phyloP scores from a whole-genome alignment of 2,113 vertebrate species.

The Scalopus aquaticus region DNA sequence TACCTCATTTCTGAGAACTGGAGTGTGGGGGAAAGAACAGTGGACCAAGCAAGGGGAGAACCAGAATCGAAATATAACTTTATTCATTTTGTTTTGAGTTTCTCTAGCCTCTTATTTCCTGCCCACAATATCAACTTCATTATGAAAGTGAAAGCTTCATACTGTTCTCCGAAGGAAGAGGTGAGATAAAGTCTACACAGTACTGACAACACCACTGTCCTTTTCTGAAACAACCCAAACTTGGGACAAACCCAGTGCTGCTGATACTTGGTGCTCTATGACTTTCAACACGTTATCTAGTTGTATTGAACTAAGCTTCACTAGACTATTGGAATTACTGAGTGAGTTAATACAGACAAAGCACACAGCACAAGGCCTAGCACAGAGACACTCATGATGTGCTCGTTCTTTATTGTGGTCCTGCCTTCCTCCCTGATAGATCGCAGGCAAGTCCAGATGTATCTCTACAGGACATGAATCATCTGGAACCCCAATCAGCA shows the following conservation, averaged over 20 bases:
- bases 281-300: not conserved
- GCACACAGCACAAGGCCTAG: not conserved
- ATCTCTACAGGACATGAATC: not conserved
- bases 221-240: not conserved
- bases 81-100: not conserved
- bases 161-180: not conserved
- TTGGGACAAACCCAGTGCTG: not conserved
- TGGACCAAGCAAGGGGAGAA: not conserved
- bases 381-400: not conserved
- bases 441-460: not conserved
- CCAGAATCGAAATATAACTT: not conserved
- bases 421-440: not conserved
- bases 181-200: not conserved
- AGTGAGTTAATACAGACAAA: not conserved
- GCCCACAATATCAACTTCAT: not conserved
- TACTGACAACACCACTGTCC: not conserved
- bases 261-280: not conserved
- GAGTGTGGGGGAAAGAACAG: not conserved
- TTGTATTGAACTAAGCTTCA: not conserved
- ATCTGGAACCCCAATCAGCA: conserved; percentile 54
- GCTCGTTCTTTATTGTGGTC: not conserved
- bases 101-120: not conserved
- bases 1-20: not conserved
- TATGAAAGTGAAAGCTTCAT: not conserved
- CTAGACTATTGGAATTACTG: not conserved